Percentiles rank a stretch among this genome's conserved stretches.
These are phyloP conservation scores for Matsumurasca onukii DNA, from an alignment of 1,140 invertebrate genomes.

Conservation along the genomic window DNA sequence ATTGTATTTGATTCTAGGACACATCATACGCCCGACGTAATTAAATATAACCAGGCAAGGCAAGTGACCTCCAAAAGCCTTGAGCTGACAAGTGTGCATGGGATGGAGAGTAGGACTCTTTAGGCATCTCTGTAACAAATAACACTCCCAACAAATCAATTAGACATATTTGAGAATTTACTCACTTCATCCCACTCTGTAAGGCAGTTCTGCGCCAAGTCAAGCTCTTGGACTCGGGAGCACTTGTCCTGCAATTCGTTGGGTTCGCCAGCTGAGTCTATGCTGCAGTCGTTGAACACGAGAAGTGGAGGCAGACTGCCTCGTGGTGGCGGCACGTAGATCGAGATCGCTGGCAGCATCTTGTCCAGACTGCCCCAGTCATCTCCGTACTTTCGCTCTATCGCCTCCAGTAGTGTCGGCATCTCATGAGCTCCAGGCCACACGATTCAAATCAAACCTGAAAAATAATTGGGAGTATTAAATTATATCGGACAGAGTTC, in stretches of 20 bases:
- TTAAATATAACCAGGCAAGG: too few relatives aligned
- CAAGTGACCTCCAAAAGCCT: too few relatives aligned
- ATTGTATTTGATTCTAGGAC: too few relatives aligned
- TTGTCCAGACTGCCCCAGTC: constrained; percentile 51
- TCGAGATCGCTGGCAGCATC: constrained; percentile 61
- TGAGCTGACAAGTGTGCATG: too few relatives aligned
- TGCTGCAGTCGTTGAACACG: constrained; percentile 86
- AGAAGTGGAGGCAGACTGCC: constrained; percentile 77
- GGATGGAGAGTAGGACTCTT: too few relatives aligned
- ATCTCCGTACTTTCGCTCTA: constrained; percentile 80
- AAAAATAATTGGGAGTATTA: constrained; percentile 16
- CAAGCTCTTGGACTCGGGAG: constrained; percentile 81
- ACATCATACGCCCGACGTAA: too few relatives aligned
- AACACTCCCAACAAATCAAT: too few relatives aligned
- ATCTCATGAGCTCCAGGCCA: constrained; percentile 51
- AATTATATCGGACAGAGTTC: background rate
- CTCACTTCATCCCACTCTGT: constrained; percentile 79
- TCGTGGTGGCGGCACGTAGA: constrained; percentile 79
- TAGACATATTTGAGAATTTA: too few relatives aligned
- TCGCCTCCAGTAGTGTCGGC: constrained; percentile 81
- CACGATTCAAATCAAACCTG: background rate
- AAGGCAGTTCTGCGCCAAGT: constrained; percentile 87
- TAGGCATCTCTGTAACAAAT: too few relatives aligned
- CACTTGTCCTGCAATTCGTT: constrained; percentile 75
- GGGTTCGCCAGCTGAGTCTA: constrained; percentile 78